These are phyloP conservation scores for Pangasianodon gigas DNA, from an alignment of 2,113 vertebrate species.

Conservation along the genomic window DNA sequence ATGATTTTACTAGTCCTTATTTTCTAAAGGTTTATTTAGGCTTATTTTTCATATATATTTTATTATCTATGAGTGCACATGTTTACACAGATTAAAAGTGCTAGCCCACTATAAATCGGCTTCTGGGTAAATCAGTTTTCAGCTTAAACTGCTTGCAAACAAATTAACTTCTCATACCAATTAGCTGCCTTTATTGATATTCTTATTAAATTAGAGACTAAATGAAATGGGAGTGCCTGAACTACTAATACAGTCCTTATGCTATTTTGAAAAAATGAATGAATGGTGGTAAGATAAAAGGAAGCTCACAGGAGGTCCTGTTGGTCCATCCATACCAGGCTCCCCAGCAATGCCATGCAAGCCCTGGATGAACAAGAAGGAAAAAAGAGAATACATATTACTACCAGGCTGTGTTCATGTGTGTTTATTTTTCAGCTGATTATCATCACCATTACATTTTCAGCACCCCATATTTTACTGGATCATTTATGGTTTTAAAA, in stretches of 20 bases:
- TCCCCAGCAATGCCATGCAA: slow-evolving; percentile 72
- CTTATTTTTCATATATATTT: background rate
- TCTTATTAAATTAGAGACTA: background rate
- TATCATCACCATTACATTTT: background rate
- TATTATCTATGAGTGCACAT: background rate
- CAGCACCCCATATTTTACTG: slow-evolving; percentile 21
- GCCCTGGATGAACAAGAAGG: slow-evolving; percentile 68
- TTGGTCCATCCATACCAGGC: slow-evolving; percentile 69
- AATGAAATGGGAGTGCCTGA: background rate
- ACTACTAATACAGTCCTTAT: background rate
- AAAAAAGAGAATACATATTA: background rate
- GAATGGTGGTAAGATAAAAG: background rate
- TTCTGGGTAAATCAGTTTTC: background rate
- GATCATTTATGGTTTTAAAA: slow-evolving; percentile 34
- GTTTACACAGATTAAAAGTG: background rate
- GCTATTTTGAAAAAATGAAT: background rate
- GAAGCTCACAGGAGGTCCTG: slow-evolving; percentile 75
- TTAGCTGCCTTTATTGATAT: background rate
- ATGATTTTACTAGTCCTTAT: background rate
- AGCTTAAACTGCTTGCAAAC: background rate
- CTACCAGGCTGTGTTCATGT: slow-evolving; percentile 9
- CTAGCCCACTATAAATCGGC: background rate
- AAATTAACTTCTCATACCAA: background rate
- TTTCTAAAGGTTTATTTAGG: background rate
- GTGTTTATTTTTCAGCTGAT: slow-evolving; percentile 17